Evolutionary conservation across 2,888 invertebrate species (phyloP).

Genomic region (Hermaeophaga mercurialis): DNA sequence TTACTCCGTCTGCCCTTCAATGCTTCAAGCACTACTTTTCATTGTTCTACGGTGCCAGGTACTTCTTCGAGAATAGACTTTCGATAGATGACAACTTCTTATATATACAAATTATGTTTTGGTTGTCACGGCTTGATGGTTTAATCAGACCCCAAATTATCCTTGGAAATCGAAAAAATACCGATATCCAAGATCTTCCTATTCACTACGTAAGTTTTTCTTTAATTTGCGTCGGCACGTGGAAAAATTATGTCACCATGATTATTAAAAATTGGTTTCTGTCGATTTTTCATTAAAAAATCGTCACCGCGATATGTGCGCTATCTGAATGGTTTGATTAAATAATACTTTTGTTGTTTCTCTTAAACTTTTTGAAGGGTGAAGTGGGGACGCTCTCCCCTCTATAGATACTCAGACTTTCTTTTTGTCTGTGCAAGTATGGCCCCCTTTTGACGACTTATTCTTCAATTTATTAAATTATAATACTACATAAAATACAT

Average conservation of each 20-base stretch:
- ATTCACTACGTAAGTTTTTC: conserved; percentile 1
- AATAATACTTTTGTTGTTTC: conserved; percentile 22
- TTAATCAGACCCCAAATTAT: conserved; percentile 8
- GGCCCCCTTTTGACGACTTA: neutral
- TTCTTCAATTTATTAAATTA: too few relatives aligned
- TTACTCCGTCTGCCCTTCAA: conserved; percentile 21
- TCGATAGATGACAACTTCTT: conserved; percentile 26
- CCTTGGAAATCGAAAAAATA: conserved; percentile 18
- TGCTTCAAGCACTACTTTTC: conserved; percentile 22
- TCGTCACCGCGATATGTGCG: neutral
- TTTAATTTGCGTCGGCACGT: neutral
- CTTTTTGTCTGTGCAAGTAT: neutral
- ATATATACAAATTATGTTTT: conserved; percentile 21
- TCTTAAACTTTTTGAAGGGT: conserved; percentile 19
- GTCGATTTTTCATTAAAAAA: neutral
- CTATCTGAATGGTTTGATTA: conserved; percentile 16
- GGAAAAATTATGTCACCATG: conserved; percentile 19
- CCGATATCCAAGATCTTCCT: neutral
- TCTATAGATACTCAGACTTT: conserved; percentile 15
- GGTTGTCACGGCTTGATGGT: conserved; percentile 6
- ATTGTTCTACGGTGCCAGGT: conserved; percentile 15
- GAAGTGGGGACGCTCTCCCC: conserved; percentile 22
- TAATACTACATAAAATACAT: too few relatives aligned
- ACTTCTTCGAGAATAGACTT: conserved; percentile 25
- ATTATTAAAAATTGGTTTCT: neutral